Base-by-base conservation (phyloP, 2,888 invertebrate species). In the Malthinus flaveolus region DNA sequence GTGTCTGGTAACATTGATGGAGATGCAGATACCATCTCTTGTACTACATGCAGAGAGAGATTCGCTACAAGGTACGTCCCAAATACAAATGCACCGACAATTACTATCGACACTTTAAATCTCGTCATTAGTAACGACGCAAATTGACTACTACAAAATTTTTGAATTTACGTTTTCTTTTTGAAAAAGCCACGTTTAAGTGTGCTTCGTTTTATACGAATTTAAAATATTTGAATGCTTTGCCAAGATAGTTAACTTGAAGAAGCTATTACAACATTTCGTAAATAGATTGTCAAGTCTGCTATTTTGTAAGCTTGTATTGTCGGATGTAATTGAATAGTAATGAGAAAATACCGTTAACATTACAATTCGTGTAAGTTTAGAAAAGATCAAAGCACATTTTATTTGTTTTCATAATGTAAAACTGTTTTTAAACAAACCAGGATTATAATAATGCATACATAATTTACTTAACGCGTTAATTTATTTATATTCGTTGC, bases 61-160 rank as follows among this genome's bases (percentile, higher is more conserved):
- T 59, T 53, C 53, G 53, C 53, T 53, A 44, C 59, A 56, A 53
- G 53, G 49, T 56, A 51, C 59, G 59, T 62, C 62, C 59, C 59
- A 62, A 62, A 62, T 62, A 62, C 59, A 62, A 62, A 62, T 62
- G 59, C 59, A 51, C 56, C 54, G 56, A 51, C 49, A 46, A 42
- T 42, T 13, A 42, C n/a, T 42, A 42, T 42, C 39, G 15, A 42
- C 1, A 15, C 23, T 42, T 13, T 42, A 42, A 42, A 42, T 42
- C 39, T 42, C 15, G 9, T 42, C 5, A 15, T 23, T 15, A 15
- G 15, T 8, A 23, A 7, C 9, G 39, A 23, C 12, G 23, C 39
- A 9, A 23, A 15, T 23, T 12, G 9, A 36, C 36, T 39, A 7
- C 12, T n/a, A n/a, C n/a, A n/a, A n/a, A 13, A 13, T 13, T 39